Evolutionary conservation across 2,888 invertebrate species (phyloP).

Genomic region (Archips crataeganus): DNA sequence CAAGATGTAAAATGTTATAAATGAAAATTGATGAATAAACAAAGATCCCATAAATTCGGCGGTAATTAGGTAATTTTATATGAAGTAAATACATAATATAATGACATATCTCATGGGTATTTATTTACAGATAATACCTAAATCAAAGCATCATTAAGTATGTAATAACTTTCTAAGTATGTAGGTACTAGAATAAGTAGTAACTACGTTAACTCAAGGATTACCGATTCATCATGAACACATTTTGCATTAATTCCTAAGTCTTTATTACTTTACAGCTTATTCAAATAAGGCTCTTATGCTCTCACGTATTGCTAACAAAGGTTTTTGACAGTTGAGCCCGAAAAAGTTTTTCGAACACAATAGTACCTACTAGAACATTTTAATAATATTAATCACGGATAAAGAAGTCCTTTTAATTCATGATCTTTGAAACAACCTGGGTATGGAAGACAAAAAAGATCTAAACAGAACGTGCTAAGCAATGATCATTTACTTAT

Average conservation of each 20-base stretch:
- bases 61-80: no score
- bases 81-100: no score
- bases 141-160: neutral
- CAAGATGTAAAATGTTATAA: no score
- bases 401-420: neutral
- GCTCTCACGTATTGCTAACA: no score
- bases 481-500: neutral
- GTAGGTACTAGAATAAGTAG: neutral
- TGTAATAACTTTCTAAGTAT: neutral
- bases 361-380: neutral
- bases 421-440: neutral
- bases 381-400: neutral
- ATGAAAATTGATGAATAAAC: no score
- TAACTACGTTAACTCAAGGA: neutral
- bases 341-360: neutral
- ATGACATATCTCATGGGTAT: no score
- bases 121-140: no score
- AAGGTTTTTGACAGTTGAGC: neutral
- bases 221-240: conserved; percentile 12
- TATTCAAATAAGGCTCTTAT: neutral
- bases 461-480: neutral
- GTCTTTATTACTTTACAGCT: neutral
- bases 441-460: neutral
- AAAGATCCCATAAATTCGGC: no score
- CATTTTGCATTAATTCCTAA: conserved; percentile 11